Base-by-base conservation (phyloP, 2,797 vertebrate genomes). In the Brachymystax lenok region DNA sequence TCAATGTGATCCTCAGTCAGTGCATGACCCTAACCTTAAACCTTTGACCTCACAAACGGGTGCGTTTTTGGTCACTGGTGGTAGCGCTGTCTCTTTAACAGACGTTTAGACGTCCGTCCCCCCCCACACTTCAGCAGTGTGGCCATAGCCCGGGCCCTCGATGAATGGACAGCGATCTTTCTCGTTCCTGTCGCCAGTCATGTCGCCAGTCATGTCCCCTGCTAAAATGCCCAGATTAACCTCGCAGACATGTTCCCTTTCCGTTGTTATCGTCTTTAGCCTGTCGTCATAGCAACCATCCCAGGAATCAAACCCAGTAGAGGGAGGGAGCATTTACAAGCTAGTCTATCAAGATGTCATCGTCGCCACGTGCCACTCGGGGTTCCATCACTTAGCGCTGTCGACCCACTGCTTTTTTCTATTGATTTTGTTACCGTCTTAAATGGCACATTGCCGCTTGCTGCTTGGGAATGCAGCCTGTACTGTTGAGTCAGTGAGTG, bases 401-500 rank as follows among this genome's bases (percentile, higher is more conserved):
- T 4, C 21, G 27, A 56, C 54, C 56, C 59, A 21, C 54, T 63
- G 69, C 69, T 56, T n/a, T n/a, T 66, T 35, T 24, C 19, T 72
- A 54, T 72, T 64, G 76, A 77, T 77, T 77, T 51, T 77, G 30
- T 61, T 46, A 63, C 69, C 21, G 61, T 70, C 67, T 40, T 76
- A 59, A 70, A 69, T 70, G 74, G 74, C 74, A n/a, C 68, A 3
- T 14, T n/a, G 50, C 21, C 19, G 1, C 35, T 19, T 14, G 61
- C n/a, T 75, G 52, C 51, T 19, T 52, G 24, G 71, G n/a, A 76
- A 24, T 10, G 10, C 19, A 64, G 2, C 13, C 14, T 30, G 59
- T 8, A 46, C 50, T 54, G 69, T 54, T 21, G 35, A 51, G 76
- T 54, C 33, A 30, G 69, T 12, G 61, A 52, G 19, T n/a, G 61